Conservation (phyloP, 2,888 invertebrate species). For the Onchidella celtica region DNA sequence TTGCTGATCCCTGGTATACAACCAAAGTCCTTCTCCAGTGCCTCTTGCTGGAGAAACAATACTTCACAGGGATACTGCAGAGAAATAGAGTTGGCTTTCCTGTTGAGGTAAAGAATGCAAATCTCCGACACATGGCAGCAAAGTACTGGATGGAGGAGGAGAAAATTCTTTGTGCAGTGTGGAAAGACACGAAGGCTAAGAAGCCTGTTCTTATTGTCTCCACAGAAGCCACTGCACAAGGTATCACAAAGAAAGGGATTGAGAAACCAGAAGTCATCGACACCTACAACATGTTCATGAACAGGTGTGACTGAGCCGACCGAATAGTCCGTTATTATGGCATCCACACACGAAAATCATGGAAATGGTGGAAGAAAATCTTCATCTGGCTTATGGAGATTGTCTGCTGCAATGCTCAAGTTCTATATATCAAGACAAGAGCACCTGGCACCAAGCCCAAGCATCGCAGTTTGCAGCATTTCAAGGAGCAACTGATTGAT, state of each 20-base stretch:
- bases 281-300: neutral
- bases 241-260: neutral
- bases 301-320: neutral
- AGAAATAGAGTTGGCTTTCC: neutral
- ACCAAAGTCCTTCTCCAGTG: neutral
- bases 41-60: neutral
- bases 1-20: slow-evolving; percentile 7
- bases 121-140: neutral
- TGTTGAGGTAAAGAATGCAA: neutral
- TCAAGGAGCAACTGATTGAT: slow-evolving; percentile 7
- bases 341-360: neutral
- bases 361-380: slow-evolving; percentile 32
- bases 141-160: neutral
- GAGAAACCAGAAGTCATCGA: slow-evolving; percentile 8
- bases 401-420: neutral
- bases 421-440: neutral
- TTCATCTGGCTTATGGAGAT: slow-evolving; percentile 26
- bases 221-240: neutral
- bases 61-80: slow-evolving; percentile 8
- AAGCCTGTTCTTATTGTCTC: slow-evolving; percentile 4
- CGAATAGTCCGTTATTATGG: slow-evolving; percentile 22
- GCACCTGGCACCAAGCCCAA: neutral
- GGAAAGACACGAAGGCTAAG: slow-evolving; percentile 8
- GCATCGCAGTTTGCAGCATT: neutral
- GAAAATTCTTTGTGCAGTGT: slow-evolving; percentile 4